Base-by-base conservation (phyloP, 1,140 invertebrate genomes). In the Danaus plexippus region DNA sequence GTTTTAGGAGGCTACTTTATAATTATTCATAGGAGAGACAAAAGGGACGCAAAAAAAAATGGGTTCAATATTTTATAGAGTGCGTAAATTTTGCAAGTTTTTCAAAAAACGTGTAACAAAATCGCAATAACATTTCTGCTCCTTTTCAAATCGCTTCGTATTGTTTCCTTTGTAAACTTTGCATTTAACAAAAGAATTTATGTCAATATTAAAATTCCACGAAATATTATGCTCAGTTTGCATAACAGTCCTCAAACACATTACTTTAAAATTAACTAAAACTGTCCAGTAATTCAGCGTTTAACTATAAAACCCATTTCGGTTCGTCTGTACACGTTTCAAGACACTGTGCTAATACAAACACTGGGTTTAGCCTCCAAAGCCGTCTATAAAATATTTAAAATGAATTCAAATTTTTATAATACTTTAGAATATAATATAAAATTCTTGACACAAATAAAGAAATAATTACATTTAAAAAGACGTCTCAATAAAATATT, bases 171-270 rank as follows among this genome's bases (percentile, higher is more conserved):
- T 69, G 60, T 66, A 66, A 52, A 65, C 49, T 52, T 71, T 76
- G 79, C 72, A 67, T 69, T 59, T 56, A 51, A 69, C 74, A 77
- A 76, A 69, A 71, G 69, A 66, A 55, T 78, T 74, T 62, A 54
- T 63, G 63, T 61, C 69, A 73, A 73, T 80, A 78, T 82, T 73
- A 66, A 77, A 77, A 80, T 85, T 83, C 80, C 71, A 63, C 77
- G 82, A 85, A 85, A 55, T 47, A 54, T 59, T 59, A 59, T 67
- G 46, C 60, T 56, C 47, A 52, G 52, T 66, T 81, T 77, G 68
- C 72, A 65, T 71, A 71, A 80, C 70, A 61, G 66, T 75, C 73
- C 73, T 43, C 18, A 13, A 54, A 32, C n/a, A 13, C 47, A 15
- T 15, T 43, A 9, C 1, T 43, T 32, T 32, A 6, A 32, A 32